Conservation (phyloP, 2,888 invertebrate species). For the Prosapia bicincta region DNA sequence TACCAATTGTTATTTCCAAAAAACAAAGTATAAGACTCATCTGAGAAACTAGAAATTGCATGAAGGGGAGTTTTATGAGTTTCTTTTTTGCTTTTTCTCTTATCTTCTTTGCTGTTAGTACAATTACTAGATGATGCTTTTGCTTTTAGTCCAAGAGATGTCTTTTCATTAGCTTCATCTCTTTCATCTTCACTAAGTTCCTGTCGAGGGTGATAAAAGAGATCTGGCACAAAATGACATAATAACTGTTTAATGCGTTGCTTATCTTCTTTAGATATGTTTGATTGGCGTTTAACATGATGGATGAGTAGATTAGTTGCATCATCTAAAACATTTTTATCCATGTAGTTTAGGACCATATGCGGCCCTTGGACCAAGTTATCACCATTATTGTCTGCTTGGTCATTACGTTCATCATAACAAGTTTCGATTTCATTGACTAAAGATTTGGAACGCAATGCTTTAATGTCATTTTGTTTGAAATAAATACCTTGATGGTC, state of each 20-base stretch:
- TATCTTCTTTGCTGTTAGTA: constrained; percentile 4
- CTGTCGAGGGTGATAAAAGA: constrained; percentile 86
- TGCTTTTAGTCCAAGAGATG: background rate
- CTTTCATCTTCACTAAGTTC: constrained; percentile 93
- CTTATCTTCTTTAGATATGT: constrained; percentile 95
- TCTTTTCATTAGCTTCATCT: constrained; percentile 41
- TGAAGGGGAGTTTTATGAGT: constrained; percentile 7
- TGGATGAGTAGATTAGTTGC: constrained; percentile 94
- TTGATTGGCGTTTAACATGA: constrained; percentile 93
- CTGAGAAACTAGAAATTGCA: constrained; percentile 46
- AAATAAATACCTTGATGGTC: constrained; percentile 98
- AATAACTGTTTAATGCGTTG: constrained; percentile 89
- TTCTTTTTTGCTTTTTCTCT: background rate
- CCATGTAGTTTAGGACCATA: constrained; percentile 62
- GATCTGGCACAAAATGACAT: constrained; percentile 87
- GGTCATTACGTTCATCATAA: constrained; percentile 77
- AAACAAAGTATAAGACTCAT: constrained; percentile 76
- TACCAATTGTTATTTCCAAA: constrained; percentile 97
- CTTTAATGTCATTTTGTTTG: constrained; percentile 94
- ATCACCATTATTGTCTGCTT: constrained; percentile 55
- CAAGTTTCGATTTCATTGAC: constrained; percentile 94
- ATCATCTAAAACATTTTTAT: constrained; percentile 84
- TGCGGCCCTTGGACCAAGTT: constrained; percentile 55
- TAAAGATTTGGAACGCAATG: constrained; percentile 89
- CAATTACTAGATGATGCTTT: background rate